phyloP scores from a whole-genome alignment of 2,888 invertebrate species.

The Muschampia plurimacula region DNA sequence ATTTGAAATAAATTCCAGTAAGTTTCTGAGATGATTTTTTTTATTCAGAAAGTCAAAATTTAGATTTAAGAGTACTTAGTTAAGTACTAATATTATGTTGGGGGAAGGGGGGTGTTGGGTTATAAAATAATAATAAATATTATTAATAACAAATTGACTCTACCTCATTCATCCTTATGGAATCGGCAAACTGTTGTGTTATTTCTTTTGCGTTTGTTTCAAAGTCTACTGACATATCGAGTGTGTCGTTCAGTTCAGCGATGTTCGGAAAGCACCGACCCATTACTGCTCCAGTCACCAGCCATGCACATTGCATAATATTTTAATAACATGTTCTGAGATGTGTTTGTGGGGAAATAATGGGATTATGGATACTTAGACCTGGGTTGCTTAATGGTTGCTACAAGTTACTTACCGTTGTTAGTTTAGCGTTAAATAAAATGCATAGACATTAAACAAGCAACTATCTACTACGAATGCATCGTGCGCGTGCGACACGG shows the following conservation, averaged over 20 bases:
- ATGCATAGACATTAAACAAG: not conserved
- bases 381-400: not conserved
- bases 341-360: conserved; percentile 1
- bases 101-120: too few species aligned
- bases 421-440: not conserved
- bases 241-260: conserved; percentile 53
- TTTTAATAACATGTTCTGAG: conserved; percentile 35
- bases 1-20: too few species aligned
- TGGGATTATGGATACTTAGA: not conserved
- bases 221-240: conserved; percentile 43
- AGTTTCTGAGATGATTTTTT: too few species aligned
- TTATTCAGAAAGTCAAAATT: too few species aligned
- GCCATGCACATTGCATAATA: conserved; percentile 45
- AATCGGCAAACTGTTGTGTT: conserved; percentile 59
- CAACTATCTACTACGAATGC: not conserved
- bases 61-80: too few species aligned
- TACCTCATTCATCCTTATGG: conserved; percentile 72
- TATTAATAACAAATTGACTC: conserved; percentile 42
- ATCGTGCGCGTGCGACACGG: conserved; percentile 41
- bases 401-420: not conserved
- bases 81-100: too few species aligned
- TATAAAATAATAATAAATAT: too few species aligned
- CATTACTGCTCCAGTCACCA: conserved; percentile 68
- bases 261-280: conserved; percentile 72
- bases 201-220: conserved; percentile 47